A percentile compares a stretch with the other conserved stretches of the same genome.
These are phyloP conservation scores for Zaprionus taronus DNA, from an alignment of 1,140 invertebrate species.

Conservation along the genomic window DNA sequence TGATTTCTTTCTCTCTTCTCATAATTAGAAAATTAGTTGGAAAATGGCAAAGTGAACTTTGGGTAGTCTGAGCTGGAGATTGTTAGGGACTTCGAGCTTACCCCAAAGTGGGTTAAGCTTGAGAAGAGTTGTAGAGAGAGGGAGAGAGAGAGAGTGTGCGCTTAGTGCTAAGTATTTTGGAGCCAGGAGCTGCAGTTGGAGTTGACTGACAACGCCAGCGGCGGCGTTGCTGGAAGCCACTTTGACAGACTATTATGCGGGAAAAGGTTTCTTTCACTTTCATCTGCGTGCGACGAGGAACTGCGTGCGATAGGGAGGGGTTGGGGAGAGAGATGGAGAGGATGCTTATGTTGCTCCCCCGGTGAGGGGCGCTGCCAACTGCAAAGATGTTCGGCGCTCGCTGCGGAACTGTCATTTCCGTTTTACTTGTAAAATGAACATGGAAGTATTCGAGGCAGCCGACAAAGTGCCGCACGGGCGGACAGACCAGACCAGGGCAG, in stretches of 20 bases:
- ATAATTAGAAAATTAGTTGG: slow-evolving; percentile 83
- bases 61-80: background rate
- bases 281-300: background rate
- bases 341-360: background rate
- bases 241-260: slow-evolving; percentile 82
- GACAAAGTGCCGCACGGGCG: slow-evolving; percentile 66
- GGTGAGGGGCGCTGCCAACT: slow-evolving; percentile 39
- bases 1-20: slow-evolving; percentile 69
- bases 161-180: slow-evolving; percentile 28
- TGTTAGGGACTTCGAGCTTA: background rate
- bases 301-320: background rate
- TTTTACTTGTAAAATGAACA: slow-evolving; percentile 84
- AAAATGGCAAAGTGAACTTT: slow-evolving; percentile 28
- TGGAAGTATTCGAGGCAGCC: slow-evolving; percentile 82
- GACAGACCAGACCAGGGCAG: slow-evolving; percentile 34
- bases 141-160: background rate
- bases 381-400: slow-evolving; percentile 75
- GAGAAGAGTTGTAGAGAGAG: background rate
- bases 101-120: slow-evolving; percentile 33
- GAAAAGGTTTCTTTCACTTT: slow-evolving; percentile 83
- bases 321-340: background rate
- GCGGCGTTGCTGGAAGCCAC: slow-evolving; percentile 46
- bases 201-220: slow-evolving; percentile 40
- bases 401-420: slow-evolving; percentile 83
- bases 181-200: background rate